Evolutionary conservation across 2,797 vertebrate genomes (phyloP).

Genomic region (Thripadectes ignobilis): DNA sequence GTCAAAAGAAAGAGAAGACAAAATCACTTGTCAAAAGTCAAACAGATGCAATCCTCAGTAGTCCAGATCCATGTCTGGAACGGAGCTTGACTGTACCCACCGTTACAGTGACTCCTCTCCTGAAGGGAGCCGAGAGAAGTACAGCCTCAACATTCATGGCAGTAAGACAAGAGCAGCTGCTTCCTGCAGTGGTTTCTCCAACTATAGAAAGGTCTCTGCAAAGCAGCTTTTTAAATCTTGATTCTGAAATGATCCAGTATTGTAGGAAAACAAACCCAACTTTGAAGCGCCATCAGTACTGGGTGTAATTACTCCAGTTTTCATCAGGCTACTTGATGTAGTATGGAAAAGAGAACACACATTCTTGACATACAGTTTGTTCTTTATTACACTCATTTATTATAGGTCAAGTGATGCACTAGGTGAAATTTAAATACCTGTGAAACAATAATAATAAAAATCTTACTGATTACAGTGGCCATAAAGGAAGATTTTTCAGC

Average conservation of each 20-base stretch:
- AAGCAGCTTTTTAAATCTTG: slow-evolving; percentile 78
- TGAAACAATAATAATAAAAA: neutral
- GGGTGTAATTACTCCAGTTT: slow-evolving; percentile 80
- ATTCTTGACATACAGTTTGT: neutral
- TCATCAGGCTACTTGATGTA: neutral
- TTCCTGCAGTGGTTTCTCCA: slow-evolving; percentile 19
- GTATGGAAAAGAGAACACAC: neutral
- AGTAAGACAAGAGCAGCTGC: slow-evolving; percentile 32
- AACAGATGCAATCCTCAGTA: neutral
- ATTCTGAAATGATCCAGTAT: slow-evolving; percentile 79
- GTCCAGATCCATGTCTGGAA: slow-evolving; percentile 67
- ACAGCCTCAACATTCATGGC: slow-evolving; percentile 61
- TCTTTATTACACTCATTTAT: neutral
- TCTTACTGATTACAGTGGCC: neutral
- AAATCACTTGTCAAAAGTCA: slow-evolving; percentile 59
- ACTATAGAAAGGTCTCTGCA: slow-evolving; percentile 64
- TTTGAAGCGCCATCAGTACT: slow-evolving; percentile 86
- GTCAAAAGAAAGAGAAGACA: slow-evolving; percentile 77
- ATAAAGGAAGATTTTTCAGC: neutral
- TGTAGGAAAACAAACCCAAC: slow-evolving; percentile 81
- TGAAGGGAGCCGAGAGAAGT: slow-evolving; percentile 59
- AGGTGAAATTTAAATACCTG: neutral
- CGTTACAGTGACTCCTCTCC: slow-evolving; percentile 86
- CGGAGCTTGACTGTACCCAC: slow-evolving; percentile 77
- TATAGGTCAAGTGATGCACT: neutral